Conservation (phyloP, 2,888 invertebrate genomes). For the Sesia bembeciformis region DNA sequence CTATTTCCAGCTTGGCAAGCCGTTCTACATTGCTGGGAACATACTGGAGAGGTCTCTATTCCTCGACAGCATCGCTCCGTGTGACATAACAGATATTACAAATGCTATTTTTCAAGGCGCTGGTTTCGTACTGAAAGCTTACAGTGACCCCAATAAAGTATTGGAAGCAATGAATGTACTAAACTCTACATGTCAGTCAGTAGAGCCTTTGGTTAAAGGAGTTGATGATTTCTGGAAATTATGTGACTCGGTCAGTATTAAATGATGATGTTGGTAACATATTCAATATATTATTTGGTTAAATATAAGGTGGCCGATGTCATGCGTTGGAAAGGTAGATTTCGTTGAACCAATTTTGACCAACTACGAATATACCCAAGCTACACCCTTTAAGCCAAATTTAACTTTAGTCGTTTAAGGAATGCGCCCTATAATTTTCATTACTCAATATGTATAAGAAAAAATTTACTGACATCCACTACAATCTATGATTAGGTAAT, state of each 20-base stretch:
- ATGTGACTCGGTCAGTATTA: background rate
- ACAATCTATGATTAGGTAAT: too few relatives aligned
- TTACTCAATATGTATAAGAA: too few relatives aligned
- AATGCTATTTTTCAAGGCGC: constrained; percentile 22
- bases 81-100: constrained; percentile 23
- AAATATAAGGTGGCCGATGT: too few relatives aligned
- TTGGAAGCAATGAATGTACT: constrained; percentile 14
- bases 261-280: too few relatives aligned
- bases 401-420: too few relatives aligned
- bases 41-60: constrained; percentile 18
- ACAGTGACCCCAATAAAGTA: constrained; percentile 11
- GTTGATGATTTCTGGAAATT: constrained; percentile 19
- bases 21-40: constrained; percentile 26
- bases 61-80: constrained; percentile 8
- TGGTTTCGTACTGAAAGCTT: constrained; percentile 18
- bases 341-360: too few relatives aligned
- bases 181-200: constrained; percentile 12
- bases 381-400: too few relatives aligned
- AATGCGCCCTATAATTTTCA: too few relatives aligned
- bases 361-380: too few relatives aligned
- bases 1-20: constrained; percentile 19
- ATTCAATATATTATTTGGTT: too few relatives aligned
- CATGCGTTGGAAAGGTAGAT: too few relatives aligned
- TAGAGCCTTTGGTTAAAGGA: constrained; percentile 13
- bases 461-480: too few relatives aligned